Evolutionary conservation across 2,888 invertebrate genomes (phyloP).

Genomic region (Tineola bisselliella): DNA sequence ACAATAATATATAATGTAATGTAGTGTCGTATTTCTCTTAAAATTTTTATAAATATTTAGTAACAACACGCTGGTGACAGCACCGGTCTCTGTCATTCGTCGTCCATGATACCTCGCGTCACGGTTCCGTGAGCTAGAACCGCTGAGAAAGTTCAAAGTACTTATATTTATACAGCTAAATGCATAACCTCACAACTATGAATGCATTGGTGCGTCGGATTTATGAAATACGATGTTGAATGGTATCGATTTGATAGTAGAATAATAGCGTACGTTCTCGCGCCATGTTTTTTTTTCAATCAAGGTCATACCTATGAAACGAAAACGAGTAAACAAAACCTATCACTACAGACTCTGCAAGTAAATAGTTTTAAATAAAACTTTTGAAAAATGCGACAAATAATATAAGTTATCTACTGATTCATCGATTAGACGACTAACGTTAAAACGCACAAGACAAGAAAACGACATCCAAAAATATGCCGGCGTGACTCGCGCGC

Average conservation of each 20-base stretch:
- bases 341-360: slow-evolving; percentile 26
- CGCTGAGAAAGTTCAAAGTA: slow-evolving; percentile 51
- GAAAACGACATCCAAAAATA: slow-evolving; percentile 54
- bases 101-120: slow-evolving; percentile 64
- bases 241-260: slow-evolving; percentile 6
- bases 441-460: slow-evolving; percentile 30
- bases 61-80: slow-evolving; percentile 29
- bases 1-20: neutral
- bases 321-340: slow-evolving; percentile 59
- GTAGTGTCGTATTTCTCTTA: neutral
- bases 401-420: slow-evolving; percentile 27
- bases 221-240: neutral
- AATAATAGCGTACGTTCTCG: slow-evolving; percentile 35
- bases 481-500: slow-evolving; percentile 37
- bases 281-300: slow-evolving; percentile 64
- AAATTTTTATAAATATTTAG: neutral
- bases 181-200: slow-evolving; percentile 1
- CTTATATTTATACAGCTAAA: slow-evolving; percentile 1
- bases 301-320: slow-evolving; percentile 62
- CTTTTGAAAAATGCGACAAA: neutral
- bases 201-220: neutral
- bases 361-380: neutral
- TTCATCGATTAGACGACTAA: slow-evolving; percentile 43
- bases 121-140: slow-evolving; percentile 49
- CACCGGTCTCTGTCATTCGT: slow-evolving; percentile 42